A percentile compares a stretch with the other conserved stretches of the same genome.
phyloP scores from a whole-genome alignment of 2,888 invertebrate genomes.

The Teinopalpus imperialis region DNA sequence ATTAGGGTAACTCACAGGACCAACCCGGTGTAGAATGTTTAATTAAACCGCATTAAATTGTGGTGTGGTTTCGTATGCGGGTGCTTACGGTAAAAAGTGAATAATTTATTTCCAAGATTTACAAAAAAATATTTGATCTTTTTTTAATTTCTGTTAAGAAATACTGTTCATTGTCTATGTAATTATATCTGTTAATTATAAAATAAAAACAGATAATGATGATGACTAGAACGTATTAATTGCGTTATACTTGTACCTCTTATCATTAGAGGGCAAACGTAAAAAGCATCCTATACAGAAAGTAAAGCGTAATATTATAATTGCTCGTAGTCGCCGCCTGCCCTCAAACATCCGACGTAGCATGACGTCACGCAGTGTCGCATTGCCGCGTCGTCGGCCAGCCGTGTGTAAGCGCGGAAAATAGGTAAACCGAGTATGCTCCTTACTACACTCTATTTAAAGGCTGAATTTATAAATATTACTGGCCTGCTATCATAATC shows the following conservation, averaged over 20 bases:
- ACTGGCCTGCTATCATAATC: conserved; percentile 19
- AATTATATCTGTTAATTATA: too few species aligned
- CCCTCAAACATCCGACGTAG: neutral
- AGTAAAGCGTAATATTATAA: conserved; percentile 6
- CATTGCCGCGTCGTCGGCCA: conserved; percentile 21
- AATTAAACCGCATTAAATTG: conserved; percentile 12
- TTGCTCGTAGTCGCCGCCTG: neutral
- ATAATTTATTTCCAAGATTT: too few species aligned
- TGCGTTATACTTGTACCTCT: too few species aligned
- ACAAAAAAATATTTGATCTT: too few species aligned
- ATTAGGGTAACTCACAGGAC: neutral
- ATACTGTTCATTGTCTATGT: too few species aligned
- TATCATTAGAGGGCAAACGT: too few species aligned
- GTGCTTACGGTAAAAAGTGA: neutral
- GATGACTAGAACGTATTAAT: too few species aligned
- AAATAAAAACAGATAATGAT: too few species aligned
- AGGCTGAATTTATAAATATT: conserved; percentile 18
- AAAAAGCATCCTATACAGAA: too few species aligned
- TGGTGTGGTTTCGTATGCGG: neutral
- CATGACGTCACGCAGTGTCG: conserved; percentile 21
- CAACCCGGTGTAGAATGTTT: conserved; percentile 6
- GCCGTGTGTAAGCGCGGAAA: conserved; percentile 16
- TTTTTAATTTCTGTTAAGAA: too few species aligned
- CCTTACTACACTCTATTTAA: conserved; percentile 24
- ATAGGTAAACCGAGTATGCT: conserved; percentile 18